Evolutionary conservation across 1,140 invertebrate species (phyloP), one percentile per base, ranked within the genome.

Genomic region (Gryllus bimaculatus): DNA sequence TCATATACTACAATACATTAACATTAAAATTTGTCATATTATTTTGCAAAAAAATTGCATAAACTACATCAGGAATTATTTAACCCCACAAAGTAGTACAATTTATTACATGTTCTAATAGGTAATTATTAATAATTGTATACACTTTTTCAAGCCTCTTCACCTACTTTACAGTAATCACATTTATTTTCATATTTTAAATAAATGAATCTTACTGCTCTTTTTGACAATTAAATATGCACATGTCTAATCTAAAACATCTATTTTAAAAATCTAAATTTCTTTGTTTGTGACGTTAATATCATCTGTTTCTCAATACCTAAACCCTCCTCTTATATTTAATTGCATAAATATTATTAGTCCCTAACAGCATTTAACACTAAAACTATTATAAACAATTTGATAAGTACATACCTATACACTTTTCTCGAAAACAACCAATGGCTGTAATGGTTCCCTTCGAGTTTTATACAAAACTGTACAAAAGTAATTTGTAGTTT

Each of bases 401-500:
- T 7, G 10, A 66, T 66, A 66, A 66, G 54, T 66, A 66, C 54
- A 66, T 66, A 66, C 54, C 10, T 66, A 66, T 66, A 18, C 18
- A 66, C 0, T 18, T 66, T 18, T 66, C 54, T 77, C 76, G 76
- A 77, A 48, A 77, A 54, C 13, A 15, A 20, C 76, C 76, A 77
- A 54, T 77, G 76, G 76, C 76, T 77, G 76, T 77, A 13, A 77
- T 77, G 76, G 47, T 20, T 8, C 12, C 10, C 48, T 77, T 54
- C 76, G 76, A 77, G 47, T 77, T 48, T 49, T 13, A n/a, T 77
- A 54, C 48, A 49, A 54, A 77, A 54, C 18, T 54, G 48, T 20
- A 18, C 20, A 10, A 77, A 76, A 76, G 20, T 77, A 77, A 77
- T 47, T 8, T n/a, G 12, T 54, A 48, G 3, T 8, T 8, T n/a